Evolutionary conservation across 2,888 invertebrate species (phyloP).

Genomic region (Morpho deidamia): DNA sequence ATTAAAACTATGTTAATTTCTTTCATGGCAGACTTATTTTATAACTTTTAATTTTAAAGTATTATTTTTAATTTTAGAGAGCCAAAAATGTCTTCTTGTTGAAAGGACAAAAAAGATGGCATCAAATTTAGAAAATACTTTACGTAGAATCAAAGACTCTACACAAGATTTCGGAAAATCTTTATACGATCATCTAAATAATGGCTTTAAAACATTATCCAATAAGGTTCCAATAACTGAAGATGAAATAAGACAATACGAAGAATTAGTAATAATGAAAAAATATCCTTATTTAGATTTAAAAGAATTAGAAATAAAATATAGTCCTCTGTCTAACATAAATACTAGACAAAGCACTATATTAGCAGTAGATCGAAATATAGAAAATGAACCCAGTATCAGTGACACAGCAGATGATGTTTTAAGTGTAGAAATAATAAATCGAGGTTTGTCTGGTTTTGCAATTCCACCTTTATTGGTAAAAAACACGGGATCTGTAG

Average conservation of each 20-base stretch:
- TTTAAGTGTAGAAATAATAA: constrained; percentile 59
- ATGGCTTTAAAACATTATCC: constrained; percentile 22
- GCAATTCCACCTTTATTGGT: constrained; percentile 49
- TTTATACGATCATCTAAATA: constrained; percentile 30
- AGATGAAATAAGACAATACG: constrained; percentile 54
- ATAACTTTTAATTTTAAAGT: neutral
- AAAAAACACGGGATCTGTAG: constrained; percentile 28
- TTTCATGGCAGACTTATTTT: neutral
- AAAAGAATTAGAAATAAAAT: constrained; percentile 54
- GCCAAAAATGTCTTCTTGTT: constrained; percentile 25
- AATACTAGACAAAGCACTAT: constrained; percentile 44
- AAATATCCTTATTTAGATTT: constrained; percentile 66
- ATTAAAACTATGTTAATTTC: neutral
- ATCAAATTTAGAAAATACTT: constrained; percentile 34
- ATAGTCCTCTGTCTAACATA: constrained; percentile 41
- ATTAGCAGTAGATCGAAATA: constrained; percentile 32
- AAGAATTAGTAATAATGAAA: constrained; percentile 64
- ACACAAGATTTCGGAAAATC: constrained; percentile 36
- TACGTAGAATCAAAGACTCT: constrained; percentile 40
- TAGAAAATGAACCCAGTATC: constrained; percentile 42
- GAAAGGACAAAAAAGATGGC: constrained; percentile 43
- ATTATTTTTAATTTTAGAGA: constrained; percentile 26
- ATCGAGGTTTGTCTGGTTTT: constrained; percentile 62
- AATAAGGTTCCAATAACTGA: constrained; percentile 39
- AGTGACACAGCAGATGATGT: constrained; percentile 46